A percentile compares a stretch with the other conserved stretches of the same genome.
phyloP scores from a whole-genome alignment of 2,888 invertebrate genomes.

The Muschampia plurimacula region DNA sequence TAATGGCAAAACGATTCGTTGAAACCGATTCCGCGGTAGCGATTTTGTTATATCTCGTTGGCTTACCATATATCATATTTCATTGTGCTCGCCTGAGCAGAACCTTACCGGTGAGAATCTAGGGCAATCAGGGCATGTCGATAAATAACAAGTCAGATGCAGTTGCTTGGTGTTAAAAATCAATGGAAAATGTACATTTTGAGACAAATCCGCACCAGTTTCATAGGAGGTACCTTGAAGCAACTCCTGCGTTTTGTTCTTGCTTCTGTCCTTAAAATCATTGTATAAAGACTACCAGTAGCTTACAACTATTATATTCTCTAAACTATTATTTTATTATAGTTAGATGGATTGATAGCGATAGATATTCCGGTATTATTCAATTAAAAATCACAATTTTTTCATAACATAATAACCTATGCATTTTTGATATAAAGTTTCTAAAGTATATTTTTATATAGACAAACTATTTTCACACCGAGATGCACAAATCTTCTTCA shows the following conservation, averaged over 20 bases:
- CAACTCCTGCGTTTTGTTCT: neutral
- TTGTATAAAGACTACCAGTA: too few relatives aligned
- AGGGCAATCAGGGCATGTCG: conserved; percentile 30
- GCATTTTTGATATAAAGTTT: too few relatives aligned
- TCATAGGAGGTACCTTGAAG: neutral
- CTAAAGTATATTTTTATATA: too few relatives aligned
- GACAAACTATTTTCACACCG: too few relatives aligned
- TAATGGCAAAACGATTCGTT: conserved; percentile 36
- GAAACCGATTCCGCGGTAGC: conserved; percentile 37
- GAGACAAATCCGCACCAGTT: neutral
- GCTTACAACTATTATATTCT: too few relatives aligned
- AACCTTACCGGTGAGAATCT: conserved; percentile 39
- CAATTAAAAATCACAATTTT: too few relatives aligned
- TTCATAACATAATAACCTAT: too few relatives aligned
- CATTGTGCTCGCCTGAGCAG: conserved; percentile 39
- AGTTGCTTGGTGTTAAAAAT: neutral
- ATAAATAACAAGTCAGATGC: conserved; percentile 27
- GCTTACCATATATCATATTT: conserved; percentile 38
- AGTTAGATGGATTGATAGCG: too few relatives aligned
- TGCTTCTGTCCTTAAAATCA: neutral
- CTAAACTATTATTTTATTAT: too few relatives aligned
- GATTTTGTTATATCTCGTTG: conserved; percentile 36
- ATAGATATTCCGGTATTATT: too few relatives aligned
- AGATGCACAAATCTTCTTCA: too few relatives aligned
- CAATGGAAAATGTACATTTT: neutral